Evolutionary conservation across 2,797 vertebrate species (phyloP).

Genomic region (Notoglanidium macrostoma): DNA sequence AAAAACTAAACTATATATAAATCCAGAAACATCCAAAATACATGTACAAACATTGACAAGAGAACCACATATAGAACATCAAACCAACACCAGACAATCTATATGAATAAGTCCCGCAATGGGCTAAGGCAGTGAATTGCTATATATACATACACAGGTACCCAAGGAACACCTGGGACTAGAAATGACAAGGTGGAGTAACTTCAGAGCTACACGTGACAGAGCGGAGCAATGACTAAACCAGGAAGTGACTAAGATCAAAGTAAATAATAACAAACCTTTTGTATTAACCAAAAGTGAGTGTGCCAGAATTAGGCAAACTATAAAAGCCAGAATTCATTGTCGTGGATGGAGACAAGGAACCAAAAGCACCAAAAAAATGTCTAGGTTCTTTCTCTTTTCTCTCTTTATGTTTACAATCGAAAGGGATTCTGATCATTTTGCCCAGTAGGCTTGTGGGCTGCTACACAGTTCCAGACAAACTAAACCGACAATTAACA

Average conservation of each 20-base stretch:
- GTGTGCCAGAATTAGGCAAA: not conserved
- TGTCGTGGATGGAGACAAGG: not conserved
- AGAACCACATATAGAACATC: not conserved
- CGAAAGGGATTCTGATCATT: not conserved
- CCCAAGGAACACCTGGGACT: not conserved
- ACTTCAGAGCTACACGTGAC: no score
- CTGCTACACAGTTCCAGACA: not conserved
- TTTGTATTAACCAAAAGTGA: not conserved
- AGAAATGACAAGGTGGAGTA: not conserved
- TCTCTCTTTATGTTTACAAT: not conserved
- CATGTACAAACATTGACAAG: not conserved
- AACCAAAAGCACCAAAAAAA: not conserved
- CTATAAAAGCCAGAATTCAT: not conserved
- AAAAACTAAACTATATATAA: not conserved
- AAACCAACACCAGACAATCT: not conserved
- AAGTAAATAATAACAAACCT: not conserved
- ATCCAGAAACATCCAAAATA: not conserved
- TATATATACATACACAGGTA: not conserved
- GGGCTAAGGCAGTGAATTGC: not conserved
- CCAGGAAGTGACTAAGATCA: not conserved
- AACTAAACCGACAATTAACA: not conserved
- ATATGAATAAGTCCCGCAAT: not conserved
- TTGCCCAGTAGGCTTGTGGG: not conserved
- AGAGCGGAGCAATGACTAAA: not conserved
- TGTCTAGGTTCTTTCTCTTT: not conserved